Evolutionary conservation across 1,140 invertebrate species (phyloP).

Genomic region (Spodoptera litura): DNA sequence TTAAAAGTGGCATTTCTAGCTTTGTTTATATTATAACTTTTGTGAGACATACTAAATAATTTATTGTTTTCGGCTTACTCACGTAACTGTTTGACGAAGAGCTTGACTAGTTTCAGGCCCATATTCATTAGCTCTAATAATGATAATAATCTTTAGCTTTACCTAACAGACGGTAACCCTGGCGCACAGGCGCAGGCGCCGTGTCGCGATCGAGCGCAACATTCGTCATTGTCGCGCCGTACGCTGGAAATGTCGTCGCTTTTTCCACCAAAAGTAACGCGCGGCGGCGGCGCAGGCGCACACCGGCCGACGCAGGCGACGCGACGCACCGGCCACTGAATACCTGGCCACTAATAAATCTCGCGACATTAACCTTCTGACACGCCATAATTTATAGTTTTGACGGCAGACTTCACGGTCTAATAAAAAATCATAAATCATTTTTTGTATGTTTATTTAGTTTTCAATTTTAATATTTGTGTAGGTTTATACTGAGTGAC

Average conservation of each 20-base stretch:
- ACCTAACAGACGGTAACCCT: slow-evolving; percentile 15
- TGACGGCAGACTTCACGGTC: slow-evolving; percentile 33
- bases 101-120: too few relatives aligned
- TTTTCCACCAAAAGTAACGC: slow-evolving; percentile 11
- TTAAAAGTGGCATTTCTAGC: too few relatives aligned
- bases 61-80: too few relatives aligned
- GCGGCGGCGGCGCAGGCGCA: slow-evolving; percentile 21
- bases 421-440: slow-evolving; percentile 39
- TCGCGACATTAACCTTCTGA: slow-evolving; percentile 41
- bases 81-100: too few relatives aligned
- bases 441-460: slow-evolving; percentile 39
- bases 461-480: slow-evolving; percentile 41
- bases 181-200: slow-evolving; percentile 29
- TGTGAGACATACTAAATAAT: too few relatives aligned
- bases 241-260: slow-evolving; percentile 38
- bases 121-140: too few relatives aligned
- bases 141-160: slow-evolving; percentile 30
- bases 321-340: neutral
- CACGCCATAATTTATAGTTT: slow-evolving; percentile 33
- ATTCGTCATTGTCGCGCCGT: slow-evolving; percentile 47
- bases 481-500: slow-evolving; percentile 34
- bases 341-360: slow-evolving; percentile 40
- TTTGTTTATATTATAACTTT: too few relatives aligned
- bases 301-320: neutral
- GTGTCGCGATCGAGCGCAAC: slow-evolving; percentile 35